Conservation (phyloP, 2,113 vertebrate genomes). For the Gallinago paraguaiae region DNA sequence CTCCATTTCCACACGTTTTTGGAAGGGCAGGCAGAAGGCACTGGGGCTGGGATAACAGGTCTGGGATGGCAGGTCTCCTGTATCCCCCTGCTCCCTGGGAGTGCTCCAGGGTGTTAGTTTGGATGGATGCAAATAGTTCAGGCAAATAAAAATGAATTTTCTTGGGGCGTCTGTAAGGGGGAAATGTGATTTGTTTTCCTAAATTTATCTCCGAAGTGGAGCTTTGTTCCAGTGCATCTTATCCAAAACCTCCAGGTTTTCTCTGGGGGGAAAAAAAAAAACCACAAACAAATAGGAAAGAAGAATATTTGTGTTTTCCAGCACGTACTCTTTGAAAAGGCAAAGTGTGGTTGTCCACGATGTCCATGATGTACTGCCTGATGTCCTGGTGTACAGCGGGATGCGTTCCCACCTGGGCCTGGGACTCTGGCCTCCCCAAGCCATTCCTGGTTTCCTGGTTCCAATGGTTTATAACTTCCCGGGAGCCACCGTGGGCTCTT, state of each 20-base stretch:
- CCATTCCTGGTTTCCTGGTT: background rate
- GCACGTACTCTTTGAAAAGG: background rate
- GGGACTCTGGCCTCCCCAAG: accelerated
- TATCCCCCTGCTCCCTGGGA: background rate
- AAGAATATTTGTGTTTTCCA: background rate
- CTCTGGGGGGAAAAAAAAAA: background rate
- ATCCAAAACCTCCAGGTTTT: background rate
- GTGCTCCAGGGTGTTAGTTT: background rate
- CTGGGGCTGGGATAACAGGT: background rate
- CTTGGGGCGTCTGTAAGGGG: background rate
- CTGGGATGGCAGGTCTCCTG: background rate
- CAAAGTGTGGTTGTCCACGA: accelerated
- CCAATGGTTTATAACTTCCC: accelerated
- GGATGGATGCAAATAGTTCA: background rate
- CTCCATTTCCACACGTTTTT: background rate
- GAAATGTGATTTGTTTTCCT: background rate
- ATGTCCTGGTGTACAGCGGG: background rate
- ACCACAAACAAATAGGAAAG: background rate
- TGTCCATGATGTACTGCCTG: background rate
- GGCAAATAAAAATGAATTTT: background rate
- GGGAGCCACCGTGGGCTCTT: accelerated
- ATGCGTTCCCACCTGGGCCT: accelerated
- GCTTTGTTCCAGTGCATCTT: background rate
- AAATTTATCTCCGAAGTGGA: background rate
- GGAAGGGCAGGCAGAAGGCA: background rate